phyloP scores from a whole-genome alignment of 2,113 vertebrate genomes.

The Clupea harengus region DNA sequence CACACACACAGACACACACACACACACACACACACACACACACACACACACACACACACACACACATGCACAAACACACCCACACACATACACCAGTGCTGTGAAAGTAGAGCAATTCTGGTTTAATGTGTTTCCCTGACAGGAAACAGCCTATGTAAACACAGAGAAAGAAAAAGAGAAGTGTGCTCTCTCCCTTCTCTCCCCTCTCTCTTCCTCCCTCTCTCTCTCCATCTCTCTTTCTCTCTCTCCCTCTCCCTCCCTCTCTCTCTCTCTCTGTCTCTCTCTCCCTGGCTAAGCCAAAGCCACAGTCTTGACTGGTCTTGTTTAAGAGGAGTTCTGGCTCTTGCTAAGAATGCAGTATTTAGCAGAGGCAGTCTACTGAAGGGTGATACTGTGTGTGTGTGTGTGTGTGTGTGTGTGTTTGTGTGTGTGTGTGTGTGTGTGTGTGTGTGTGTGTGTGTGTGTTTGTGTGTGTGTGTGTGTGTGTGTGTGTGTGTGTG shows the following conservation, averaged over 20 bases:
- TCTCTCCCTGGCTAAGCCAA: neutral
- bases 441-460: neutral
- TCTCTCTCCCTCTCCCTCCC: neutral
- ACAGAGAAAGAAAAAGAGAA: conserved; percentile 20
- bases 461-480: no score
- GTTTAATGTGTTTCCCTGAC: conserved; percentile 32
- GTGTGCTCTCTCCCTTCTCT: conserved; percentile 8
- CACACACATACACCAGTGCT: neutral
- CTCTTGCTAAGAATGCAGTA: neutral
- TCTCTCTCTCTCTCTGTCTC: neutral
- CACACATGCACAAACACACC: neutral
- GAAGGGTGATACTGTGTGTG: neutral
- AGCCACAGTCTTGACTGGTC: neutral
- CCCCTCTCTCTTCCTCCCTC: neutral
- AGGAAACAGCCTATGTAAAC: conserved; percentile 41
- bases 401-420: no score
- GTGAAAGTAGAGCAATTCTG: neutral
- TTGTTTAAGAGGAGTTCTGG: neutral
- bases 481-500: no score
- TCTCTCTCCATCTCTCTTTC: neutral
- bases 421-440: no score
- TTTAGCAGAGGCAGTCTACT: neutral
- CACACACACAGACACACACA: neutral
- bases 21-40: neutral
- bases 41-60: conserved; percentile 5